phyloP scores from a whole-genome alignment of 2,888 invertebrate genomes.

The Encarsia formosa region DNA sequence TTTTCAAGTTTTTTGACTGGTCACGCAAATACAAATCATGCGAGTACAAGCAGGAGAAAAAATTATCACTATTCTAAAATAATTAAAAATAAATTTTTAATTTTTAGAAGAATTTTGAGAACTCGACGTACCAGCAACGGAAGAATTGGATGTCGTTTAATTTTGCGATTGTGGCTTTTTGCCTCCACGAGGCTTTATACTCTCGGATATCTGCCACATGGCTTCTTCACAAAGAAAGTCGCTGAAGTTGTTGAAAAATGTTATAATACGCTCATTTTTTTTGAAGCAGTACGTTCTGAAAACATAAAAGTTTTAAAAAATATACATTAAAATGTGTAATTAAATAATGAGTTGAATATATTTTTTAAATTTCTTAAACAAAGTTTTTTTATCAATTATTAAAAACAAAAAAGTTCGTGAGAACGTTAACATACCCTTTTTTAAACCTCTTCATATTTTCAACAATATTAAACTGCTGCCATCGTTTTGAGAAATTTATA shows the following conservation, averaged over 20 bases:
- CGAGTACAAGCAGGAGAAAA: constrained; percentile 6
- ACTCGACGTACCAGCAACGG: constrained; percentile 37
- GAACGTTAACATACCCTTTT: constrained; percentile 72
- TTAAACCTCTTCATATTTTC: constrained; percentile 98
- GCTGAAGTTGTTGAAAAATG: constrained; percentile 95
- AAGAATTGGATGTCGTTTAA: constrained; percentile 36
- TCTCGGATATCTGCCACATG: constrained; percentile 97
- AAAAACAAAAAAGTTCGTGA: too few species aligned
- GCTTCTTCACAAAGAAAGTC: constrained; percentile 94
- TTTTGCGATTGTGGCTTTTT: constrained; percentile 53
- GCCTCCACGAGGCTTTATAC: constrained; percentile 84
- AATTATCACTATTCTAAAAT: too few species aligned
- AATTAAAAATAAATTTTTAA: not conserved
- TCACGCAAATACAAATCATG: constrained; percentile 19
- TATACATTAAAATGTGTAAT: not conserved
- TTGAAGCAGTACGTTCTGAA: constrained; percentile 87
- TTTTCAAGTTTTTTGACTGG: constrained; percentile 36
- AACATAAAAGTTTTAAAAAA: constrained; percentile 29
- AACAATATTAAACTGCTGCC: constrained; percentile 98
- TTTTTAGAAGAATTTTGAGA: constrained; percentile 20
- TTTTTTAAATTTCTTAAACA: constrained; percentile 1
- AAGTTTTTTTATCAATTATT: not conserved
- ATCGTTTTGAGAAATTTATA: constrained; percentile 95
- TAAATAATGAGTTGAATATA: not conserved
- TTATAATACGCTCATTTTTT: constrained; percentile 88